Percentiles rank a stretch among this genome's conserved stretches.
Evolutionary conservation across 1,140 invertebrate genomes (phyloP).

Genomic region (Pseudomyrmex flavicornis): DNA sequence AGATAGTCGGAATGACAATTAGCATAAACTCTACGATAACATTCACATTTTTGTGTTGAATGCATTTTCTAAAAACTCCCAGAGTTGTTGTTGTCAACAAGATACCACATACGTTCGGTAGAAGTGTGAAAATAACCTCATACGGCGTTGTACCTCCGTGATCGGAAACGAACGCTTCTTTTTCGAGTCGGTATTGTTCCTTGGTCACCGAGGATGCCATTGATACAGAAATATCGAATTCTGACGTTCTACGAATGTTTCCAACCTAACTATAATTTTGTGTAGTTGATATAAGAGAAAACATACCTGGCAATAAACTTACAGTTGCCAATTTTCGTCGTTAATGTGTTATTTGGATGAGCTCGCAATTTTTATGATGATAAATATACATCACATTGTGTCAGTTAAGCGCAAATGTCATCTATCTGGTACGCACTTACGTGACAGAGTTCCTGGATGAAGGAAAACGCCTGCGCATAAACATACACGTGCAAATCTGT

Average conservation of each 20-base stretch:
- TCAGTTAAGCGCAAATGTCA: neutral
- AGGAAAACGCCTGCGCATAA: no score
- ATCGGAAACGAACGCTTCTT: constrained; percentile 81
- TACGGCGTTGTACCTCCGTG: constrained; percentile 75
- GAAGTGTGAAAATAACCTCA: constrained; percentile 83
- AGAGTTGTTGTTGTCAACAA: constrained; percentile 76
- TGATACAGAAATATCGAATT: constrained; percentile 37
- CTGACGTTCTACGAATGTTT: constrained; percentile 25
- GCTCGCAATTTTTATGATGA: neutral
- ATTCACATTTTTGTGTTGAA: constrained; percentile 63
- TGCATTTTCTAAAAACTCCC: constrained; percentile 58
- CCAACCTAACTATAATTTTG: constrained; percentile 31
- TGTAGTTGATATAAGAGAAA: neutral
- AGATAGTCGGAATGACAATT: constrained; percentile 85
- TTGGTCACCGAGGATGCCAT: constrained; percentile 56
- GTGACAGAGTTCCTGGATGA: no score
- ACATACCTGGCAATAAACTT: constrained; percentile 36
- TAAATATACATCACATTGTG: neutral
- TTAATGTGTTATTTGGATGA: constrained; percentile 4
- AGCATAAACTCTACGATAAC: constrained; percentile 84
- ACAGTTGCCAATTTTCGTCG: neutral
- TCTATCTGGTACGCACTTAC: no score
- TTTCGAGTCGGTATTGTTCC: constrained; percentile 75
- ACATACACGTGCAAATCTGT: no score
- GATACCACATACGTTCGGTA: constrained; percentile 82